Evolutionary conservation across 2,888 invertebrate genomes (phyloP), one percentile per base, ranked within the genome.

Genomic region (Bellardia bayeri): DNA sequence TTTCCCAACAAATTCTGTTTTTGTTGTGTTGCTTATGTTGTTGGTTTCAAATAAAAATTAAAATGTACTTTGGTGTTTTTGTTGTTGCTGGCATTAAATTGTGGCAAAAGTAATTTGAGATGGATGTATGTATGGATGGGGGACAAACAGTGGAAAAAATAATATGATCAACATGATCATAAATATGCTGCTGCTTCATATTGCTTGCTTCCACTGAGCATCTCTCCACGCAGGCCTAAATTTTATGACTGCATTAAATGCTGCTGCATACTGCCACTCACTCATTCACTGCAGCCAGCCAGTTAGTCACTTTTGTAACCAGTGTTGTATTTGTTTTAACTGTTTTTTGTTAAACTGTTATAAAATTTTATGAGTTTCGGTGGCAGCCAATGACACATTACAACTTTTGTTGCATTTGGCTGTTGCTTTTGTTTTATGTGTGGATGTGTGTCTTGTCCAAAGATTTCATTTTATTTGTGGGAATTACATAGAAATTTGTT

Each of bases 361-460:
- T 71, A 79, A 69, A 85, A 85, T 87, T 87, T 87, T 87, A 87
- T 82, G 78, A 79, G 69, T 87, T 87, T 87, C 87, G 79, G 87
- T 85, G 87, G 87, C 87, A 87, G 42, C 79, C 82, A 78, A 74
- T 87, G 87, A 87, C 87, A 87, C 87, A 87, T 87, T 82, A 87
- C 87, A 82, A 85, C 64, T 80, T 66, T 30, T 69, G 16, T 23
- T 16, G 23, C 9, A 40, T 8, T 13, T 30, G 23, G 61, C 23
- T 40, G 40, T 58, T 37, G 45, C 30, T 11, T 13, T 13, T 13
- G 45, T 58, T 23, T 71, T 45, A 63, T 75, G 68, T 45, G 66
- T 81, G 54, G 45, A 71, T 85, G 33, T 69, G 72, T 81, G 56
- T 56, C 64, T 58, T 66, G 16, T 37, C 58, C 78, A 86, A 74